Evolutionary conservation across 2,113 vertebrate genomes (phyloP).

Genomic region (Zapus hudsonius): DNA sequence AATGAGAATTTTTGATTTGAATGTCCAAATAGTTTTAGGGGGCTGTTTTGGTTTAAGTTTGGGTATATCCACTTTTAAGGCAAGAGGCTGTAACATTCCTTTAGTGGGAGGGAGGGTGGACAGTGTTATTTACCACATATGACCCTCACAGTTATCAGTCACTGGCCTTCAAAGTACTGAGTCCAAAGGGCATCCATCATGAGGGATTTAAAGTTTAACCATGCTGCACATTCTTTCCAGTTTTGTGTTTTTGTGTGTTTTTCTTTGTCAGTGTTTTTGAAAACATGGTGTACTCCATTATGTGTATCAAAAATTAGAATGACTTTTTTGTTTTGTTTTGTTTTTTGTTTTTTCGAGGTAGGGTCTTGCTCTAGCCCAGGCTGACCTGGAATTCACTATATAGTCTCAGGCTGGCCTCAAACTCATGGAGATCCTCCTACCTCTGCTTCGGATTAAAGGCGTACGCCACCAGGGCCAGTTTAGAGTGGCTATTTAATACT

Average conservation of each 20-base stretch:
- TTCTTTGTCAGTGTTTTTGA: constrained; percentile 15
- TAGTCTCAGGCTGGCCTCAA: too few relatives aligned
- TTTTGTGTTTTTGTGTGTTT: not conserved
- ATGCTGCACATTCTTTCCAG: not conserved
- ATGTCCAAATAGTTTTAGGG: not conserved
- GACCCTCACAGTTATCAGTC: not conserved
- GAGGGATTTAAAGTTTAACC: constrained; percentile 59
- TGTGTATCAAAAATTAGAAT: constrained; percentile 26
- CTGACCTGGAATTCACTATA: too few relatives aligned
- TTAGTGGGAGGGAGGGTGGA: not conserved
- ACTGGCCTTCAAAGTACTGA: constrained; percentile 54
- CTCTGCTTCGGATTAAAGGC: too few relatives aligned
- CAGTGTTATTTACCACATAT: constrained; percentile 20
- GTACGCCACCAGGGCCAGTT: too few relatives aligned
- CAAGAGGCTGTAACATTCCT: not conserved
- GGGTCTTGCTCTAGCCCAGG: too few relatives aligned
- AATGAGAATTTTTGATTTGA: too few relatives aligned
- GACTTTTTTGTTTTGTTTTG: not conserved
- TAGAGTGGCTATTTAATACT: not conserved
- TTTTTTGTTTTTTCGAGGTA: too few relatives aligned
- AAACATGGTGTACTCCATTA: not conserved
- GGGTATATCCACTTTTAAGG: not conserved
- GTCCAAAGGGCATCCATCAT: constrained; percentile 43
- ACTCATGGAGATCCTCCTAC: too few relatives aligned
- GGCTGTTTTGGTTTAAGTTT: constrained; percentile 16